Percentiles rank a stretch among this genome's conserved stretches.
phyloP scores from a whole-genome alignment of 2,113 vertebrate genomes.

The Catharus minimus region DNA sequence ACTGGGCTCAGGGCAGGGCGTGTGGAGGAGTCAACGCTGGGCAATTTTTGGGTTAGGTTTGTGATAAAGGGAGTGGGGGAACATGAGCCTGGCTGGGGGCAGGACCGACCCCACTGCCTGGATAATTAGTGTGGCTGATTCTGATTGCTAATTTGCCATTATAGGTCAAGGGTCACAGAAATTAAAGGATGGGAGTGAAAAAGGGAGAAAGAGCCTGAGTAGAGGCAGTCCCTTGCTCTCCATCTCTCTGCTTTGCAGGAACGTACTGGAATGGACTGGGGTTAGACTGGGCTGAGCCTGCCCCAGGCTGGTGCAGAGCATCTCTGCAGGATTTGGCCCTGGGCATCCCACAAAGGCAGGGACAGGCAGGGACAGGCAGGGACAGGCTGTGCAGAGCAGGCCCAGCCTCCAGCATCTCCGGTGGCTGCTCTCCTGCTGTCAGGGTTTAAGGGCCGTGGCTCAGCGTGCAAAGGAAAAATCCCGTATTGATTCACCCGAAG shows the following conservation, averaged over 20 bases:
- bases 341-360: neutral
- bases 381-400: neutral
- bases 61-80: neutral
- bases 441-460: neutral
- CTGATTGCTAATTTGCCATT: neutral
- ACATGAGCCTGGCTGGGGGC: neutral
- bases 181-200: neutral
- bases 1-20: accelerated
- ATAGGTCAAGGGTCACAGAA: neutral
- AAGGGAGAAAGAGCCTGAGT: neutral
- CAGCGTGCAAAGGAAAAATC: neutral
- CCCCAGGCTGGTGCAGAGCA: neutral
- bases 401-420: neutral
- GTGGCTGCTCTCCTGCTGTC: neutral
- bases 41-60: neutral
- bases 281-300: neutral
- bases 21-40: accelerated
- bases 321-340: neutral
- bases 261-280: neutral
- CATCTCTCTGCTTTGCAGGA: neutral
- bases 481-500: slow-evolving; percentile 59
- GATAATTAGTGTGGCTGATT: neutral
- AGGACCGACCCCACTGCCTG: accelerated
- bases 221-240: neutral
- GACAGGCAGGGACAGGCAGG: neutral